Percentiles rank a stretch among this genome's conserved stretches.
phyloP scores from a whole-genome alignment of 92 coral and sea anemone species.

The Porites cylindrica region DNA sequence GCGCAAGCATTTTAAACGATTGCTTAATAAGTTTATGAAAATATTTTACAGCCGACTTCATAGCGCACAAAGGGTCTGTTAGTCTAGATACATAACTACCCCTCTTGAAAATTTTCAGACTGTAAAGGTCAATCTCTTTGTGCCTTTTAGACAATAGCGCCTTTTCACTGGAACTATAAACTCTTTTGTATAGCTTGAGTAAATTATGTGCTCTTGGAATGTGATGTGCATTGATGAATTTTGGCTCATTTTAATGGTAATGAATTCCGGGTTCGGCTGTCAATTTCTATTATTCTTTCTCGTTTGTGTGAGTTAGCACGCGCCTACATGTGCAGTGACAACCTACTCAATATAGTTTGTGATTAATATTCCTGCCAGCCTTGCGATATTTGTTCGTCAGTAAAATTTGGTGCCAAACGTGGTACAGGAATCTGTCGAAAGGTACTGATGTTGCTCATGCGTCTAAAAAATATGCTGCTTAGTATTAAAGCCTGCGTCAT shows the following conservation, averaged over 20 bases:
- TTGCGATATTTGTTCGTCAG: not conserved
- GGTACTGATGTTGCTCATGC: not conserved
- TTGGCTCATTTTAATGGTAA: slow-evolving; percentile 15
- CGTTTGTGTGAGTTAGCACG: slow-evolving; percentile 1
- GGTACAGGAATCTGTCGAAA: not conserved
- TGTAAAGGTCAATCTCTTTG: slow-evolving; percentile 23
- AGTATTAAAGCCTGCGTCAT: not conserved
- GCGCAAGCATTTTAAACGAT: not conserved
- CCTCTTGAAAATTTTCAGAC: slow-evolving; percentile 15
- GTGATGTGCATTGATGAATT: not conserved
- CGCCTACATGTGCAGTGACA: not conserved
- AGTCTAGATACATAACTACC: not conserved
- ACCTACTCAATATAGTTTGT: not conserved
- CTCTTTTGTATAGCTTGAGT: not conserved
- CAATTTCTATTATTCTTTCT: not conserved
- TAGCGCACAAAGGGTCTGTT: not conserved
- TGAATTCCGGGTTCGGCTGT: slow-evolving; percentile 3
- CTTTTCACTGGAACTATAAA: not conserved
- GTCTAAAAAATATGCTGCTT: not conserved
- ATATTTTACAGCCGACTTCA: not conserved
- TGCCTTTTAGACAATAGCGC: slow-evolving; percentile 31
- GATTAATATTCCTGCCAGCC: not conserved
- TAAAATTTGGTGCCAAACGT: not conserved
- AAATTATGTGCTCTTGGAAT: slow-evolving; percentile 11
- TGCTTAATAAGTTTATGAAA: not conserved